phyloP scores from a whole-genome alignment of 2,797 vertebrate species.

The Acropternis orthonyx region DNA sequence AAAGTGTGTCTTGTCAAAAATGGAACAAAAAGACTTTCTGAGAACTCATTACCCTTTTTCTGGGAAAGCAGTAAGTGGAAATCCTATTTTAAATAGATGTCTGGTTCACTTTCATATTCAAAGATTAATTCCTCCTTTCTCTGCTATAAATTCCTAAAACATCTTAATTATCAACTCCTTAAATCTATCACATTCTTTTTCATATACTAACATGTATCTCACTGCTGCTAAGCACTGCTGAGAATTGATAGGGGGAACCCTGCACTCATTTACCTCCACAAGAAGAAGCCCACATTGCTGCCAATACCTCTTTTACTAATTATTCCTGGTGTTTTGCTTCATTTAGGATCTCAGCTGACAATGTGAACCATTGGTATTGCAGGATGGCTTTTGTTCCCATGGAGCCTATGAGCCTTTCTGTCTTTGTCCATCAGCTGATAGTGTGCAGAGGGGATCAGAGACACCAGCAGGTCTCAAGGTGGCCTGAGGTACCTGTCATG shows the following conservation, averaged over 20 bases:
- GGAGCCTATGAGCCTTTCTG: neutral
- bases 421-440: neutral
- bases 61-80: neutral
- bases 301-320: neutral
- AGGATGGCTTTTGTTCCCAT: neutral
- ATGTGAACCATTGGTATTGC: neutral
- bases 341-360: neutral
- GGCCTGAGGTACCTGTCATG: neutral
- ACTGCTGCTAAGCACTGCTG: neutral
- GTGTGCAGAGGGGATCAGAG: neutral
- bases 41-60: neutral
- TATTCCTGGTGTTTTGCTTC: neutral
- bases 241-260: neutral
- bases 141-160: neutral
- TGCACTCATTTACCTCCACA: neutral
- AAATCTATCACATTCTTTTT: neutral
- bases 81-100: neutral
- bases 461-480: rapidly evolving
- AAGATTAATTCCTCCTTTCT: neutral
- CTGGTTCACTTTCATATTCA: neutral
- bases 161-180: neutral
- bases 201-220: neutral
- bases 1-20: neutral
- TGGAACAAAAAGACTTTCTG: neutral
- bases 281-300: neutral